A percentile compares a stretch with the other conserved stretches of the same genome.
These are phyloP conservation scores for Malurus leucopterus DNA, from an alignment of 2,797 vertebrate species.

Conservation along the genomic window DNA sequence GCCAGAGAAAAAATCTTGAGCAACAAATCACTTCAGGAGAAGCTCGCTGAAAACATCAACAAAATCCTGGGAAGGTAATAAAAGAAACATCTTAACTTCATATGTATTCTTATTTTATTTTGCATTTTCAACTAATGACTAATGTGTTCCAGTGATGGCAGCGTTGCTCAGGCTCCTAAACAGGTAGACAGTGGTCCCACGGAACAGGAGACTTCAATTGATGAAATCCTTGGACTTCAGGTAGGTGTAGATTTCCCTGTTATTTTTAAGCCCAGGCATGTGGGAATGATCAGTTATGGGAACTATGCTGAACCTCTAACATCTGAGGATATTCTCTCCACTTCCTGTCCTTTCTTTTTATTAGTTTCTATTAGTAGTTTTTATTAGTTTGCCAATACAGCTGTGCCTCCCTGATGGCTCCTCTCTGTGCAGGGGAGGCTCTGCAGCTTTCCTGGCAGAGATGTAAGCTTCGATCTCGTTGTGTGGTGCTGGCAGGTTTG, in stretches of 20 bases:
- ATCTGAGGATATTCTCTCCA: not conserved
- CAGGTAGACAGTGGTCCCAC: slow-evolving; percentile 74
- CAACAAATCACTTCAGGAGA: slow-evolving; percentile 93
- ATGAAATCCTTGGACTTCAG: slow-evolving; percentile 95
- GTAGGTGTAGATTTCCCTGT: slow-evolving; percentile 60
- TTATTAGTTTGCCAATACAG: not conserved
- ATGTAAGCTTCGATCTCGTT: not conserved
- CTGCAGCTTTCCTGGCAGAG: not conserved
- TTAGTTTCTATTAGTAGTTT: not conserved
- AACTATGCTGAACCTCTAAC: not conserved
- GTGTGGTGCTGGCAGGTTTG: not conserved
- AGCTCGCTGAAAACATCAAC: slow-evolving; percentile 98
- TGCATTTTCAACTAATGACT: slow-evolving; percentile 15
- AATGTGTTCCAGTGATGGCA: slow-evolving; percentile 79
- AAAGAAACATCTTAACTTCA: not conserved
- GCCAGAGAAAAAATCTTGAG: slow-evolving; percentile 95
- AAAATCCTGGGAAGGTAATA: slow-evolving; percentile 92
- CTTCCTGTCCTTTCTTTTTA: not conserved
- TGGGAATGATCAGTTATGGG: not conserved
- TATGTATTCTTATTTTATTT: not conserved
- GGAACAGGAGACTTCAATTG: slow-evolving; percentile 91
- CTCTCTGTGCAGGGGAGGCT: not conserved
- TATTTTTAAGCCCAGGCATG: not conserved
- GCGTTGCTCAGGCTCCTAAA: slow-evolving; percentile 78
- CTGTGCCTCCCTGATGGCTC: not conserved